Evolutionary conservation across 2,888 invertebrate genomes (phyloP).

Genomic region (Nomada flava): DNA sequence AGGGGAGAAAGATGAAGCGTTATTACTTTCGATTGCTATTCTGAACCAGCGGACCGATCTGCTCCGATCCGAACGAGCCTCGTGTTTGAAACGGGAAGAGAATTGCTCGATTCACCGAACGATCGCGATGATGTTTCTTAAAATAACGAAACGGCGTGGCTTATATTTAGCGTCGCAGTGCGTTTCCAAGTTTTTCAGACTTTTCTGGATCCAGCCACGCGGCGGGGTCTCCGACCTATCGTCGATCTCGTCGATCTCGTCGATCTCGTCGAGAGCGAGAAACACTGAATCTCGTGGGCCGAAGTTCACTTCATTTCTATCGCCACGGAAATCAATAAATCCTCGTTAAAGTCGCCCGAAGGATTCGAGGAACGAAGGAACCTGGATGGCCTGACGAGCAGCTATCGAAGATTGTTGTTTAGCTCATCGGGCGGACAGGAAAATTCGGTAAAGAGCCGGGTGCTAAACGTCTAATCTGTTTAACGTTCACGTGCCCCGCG

Average conservation of each 20-base stretch:
- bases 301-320: background rate
- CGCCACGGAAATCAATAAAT: conserved; percentile 9
- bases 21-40: conserved; percentile 28
- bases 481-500: conserved; percentile 7
- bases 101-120: conserved; percentile 34
- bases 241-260: background rate
- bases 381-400: too few relatives aligned
- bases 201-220: conserved; percentile 15
- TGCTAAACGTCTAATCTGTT: conserved; percentile 26
- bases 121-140: conserved; percentile 31
- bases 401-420: too few relatives aligned
- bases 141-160: conserved; percentile 33
- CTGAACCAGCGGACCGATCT: conserved; percentile 4
- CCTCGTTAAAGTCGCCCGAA: background rate
- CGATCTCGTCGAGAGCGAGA: background rate
- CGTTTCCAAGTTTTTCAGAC: conserved; percentile 15
- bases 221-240: background rate
- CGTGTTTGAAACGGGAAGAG: conserved; percentile 32
- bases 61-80: background rate
- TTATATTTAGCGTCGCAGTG: conserved; percentile 22
- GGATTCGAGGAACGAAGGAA: background rate
- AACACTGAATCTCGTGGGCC: too few relatives aligned
- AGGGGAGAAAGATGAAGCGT: background rate
- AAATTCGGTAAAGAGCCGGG: conserved; percentile 8
- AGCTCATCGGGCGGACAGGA: background rate